phyloP scores from a whole-genome alignment of 2,797 vertebrate species.

The Melanotaenia trifasciata region DNA sequence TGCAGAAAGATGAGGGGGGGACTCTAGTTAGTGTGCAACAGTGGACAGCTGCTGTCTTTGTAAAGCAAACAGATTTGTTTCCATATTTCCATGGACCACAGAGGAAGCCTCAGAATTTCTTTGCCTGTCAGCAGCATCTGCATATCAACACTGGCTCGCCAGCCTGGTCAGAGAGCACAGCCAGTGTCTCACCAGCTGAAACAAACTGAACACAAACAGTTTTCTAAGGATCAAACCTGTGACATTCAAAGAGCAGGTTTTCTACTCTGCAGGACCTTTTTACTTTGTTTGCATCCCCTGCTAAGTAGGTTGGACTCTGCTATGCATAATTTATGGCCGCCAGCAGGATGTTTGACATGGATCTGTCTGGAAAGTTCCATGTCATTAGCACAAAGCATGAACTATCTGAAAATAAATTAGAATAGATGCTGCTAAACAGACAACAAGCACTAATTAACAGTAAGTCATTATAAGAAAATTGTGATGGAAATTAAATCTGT shows the following conservation, averaged over 20 bases:
- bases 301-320: constrained; percentile 7
- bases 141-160: constrained; percentile 6
- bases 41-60: constrained; percentile 23
- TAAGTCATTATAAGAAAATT: constrained; percentile 51
- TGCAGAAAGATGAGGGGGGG: constrained; percentile 40
- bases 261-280: background rate
- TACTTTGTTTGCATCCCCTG: constrained; percentile 34
- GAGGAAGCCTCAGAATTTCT: constrained; percentile 7
- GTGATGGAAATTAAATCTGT: constrained; percentile 54
- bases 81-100: constrained; percentile 26
- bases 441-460: constrained; percentile 67
- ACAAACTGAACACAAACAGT: background rate
- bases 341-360: constrained; percentile 49
- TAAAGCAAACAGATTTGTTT: constrained; percentile 31
- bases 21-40: background rate
- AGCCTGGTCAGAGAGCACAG: background rate
- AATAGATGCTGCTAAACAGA: constrained; percentile 48
- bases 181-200: background rate
- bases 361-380: constrained; percentile 54
- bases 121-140: constrained; percentile 12
- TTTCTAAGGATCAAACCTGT: constrained; percentile 14
- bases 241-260: constrained; percentile 26
- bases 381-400: constrained; percentile 61
- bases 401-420: constrained; percentile 63
- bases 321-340: constrained; percentile 50